Conservation (phyloP, 2,888 invertebrate genomes). For the Selenia dentaria region DNA sequence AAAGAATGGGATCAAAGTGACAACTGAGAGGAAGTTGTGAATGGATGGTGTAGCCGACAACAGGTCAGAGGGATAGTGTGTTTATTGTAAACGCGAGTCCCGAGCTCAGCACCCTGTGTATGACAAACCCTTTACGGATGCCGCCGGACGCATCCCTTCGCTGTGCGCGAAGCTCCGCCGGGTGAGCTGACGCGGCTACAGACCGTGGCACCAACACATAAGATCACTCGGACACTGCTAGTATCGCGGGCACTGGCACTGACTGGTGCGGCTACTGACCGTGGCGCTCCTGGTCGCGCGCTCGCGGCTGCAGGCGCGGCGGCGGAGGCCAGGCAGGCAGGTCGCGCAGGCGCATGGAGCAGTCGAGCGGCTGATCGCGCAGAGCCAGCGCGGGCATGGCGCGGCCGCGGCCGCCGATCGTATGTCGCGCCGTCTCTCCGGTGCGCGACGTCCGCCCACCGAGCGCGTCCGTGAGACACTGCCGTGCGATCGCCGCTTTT, state of each 20-base stretch:
- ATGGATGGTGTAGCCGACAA: conserved; percentile 18
- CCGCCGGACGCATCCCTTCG: neutral
- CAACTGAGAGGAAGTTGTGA: conserved; percentile 32
- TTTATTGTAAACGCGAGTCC: neutral
- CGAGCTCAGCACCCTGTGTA: too few relatives aligned
- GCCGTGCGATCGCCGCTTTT: conserved; percentile 70
- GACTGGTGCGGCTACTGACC: too few relatives aligned
- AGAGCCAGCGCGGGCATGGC: conserved; percentile 88
- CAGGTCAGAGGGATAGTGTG: conserved; percentile 17
- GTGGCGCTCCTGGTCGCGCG: conserved; percentile 50
- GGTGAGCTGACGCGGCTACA: neutral
- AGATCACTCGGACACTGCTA: conserved; percentile 22
- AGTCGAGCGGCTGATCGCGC: conserved; percentile 88
- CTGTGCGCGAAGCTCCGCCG: neutral
- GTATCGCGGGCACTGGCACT: conserved; percentile 13
- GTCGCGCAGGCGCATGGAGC: conserved; percentile 86
- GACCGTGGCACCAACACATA: neutral
- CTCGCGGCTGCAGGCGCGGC: conserved; percentile 44
- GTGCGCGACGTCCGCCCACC: conserved; percentile 68
- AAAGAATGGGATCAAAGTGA: conserved; percentile 18
- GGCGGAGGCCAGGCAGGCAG: conserved; percentile 65
- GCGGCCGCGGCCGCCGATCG: conserved; percentile 84
- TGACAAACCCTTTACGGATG: conserved; percentile 9
- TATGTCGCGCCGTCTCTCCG: conserved; percentile 72
- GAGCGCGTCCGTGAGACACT: conserved; percentile 76